These are phyloP conservation scores for Eclectus roratus DNA, from an alignment of 2,113 vertebrate species.

Conservation along the genomic window DNA sequence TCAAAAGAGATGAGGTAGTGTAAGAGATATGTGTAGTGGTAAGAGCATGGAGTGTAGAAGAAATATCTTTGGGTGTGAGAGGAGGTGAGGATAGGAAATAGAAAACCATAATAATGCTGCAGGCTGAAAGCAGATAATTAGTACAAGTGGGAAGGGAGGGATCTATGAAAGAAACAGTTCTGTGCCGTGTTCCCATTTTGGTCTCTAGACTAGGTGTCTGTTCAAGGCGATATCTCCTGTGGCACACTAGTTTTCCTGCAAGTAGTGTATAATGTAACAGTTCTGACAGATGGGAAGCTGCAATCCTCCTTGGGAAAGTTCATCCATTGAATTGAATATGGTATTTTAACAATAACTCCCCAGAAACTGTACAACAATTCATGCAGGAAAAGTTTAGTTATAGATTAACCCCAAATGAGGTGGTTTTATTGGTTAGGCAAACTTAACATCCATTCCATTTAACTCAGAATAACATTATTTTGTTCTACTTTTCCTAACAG, in stretches of 20 bases:
- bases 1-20: background rate
- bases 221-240: background rate
- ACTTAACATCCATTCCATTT: background rate
- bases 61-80: background rate
- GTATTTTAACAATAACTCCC: conserved; percentile 24
- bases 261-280: background rate
- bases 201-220: background rate
- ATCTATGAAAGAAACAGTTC: background rate
- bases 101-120: background rate
- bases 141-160: background rate
- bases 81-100: background rate
- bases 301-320: background rate
- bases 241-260: background rate
- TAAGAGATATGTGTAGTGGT: background rate
- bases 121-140: background rate
- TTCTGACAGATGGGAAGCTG: background rate
- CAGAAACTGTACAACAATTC: background rate
- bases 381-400: background rate
- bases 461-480: background rate
- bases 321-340: background rate
- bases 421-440: background rate
- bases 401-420: conserved; percentile 10
- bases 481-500: background rate
- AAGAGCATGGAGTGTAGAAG: background rate
- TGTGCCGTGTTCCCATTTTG: background rate